These are phyloP conservation scores for Psittacula derbiana DNA, from an alignment of 2,797 vertebrate genomes.

Conservation along the genomic window DNA sequence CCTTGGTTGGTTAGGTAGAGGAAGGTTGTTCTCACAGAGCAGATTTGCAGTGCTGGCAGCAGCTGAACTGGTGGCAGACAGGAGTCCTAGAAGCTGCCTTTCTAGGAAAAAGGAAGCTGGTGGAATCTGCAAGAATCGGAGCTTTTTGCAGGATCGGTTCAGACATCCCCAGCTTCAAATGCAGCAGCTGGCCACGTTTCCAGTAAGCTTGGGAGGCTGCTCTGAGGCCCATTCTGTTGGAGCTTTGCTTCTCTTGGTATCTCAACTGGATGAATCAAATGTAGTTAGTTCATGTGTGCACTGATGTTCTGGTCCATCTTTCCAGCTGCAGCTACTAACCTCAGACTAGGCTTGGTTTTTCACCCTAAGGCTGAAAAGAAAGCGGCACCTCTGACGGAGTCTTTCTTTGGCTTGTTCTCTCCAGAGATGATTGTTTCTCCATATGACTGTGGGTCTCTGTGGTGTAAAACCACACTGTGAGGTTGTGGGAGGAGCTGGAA, in stretches of 20 bases:
- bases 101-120: background rate
- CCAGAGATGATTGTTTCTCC: background rate
- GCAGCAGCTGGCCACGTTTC: background rate
- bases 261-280: background rate
- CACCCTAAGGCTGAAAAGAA: background rate
- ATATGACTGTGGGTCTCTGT: background rate
- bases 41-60: background rate
- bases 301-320: background rate
- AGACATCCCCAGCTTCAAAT: background rate
- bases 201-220: background rate
- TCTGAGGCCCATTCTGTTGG: background rate
- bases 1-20: background rate
- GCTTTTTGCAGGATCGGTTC: background rate
- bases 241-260: background rate
- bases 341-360: background rate
- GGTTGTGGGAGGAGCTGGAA: background rate
- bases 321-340: background rate
- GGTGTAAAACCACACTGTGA: background rate
- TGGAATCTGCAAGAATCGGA: background rate
- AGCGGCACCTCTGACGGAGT: background rate
- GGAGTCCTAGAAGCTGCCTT: background rate
- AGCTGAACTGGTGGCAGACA: background rate
- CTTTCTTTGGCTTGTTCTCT: background rate
- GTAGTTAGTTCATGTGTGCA: fast-evolving
- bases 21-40: background rate